phyloP scores from a whole-genome alignment of 2,797 vertebrate species.

The Acanthiza pusilla region DNA sequence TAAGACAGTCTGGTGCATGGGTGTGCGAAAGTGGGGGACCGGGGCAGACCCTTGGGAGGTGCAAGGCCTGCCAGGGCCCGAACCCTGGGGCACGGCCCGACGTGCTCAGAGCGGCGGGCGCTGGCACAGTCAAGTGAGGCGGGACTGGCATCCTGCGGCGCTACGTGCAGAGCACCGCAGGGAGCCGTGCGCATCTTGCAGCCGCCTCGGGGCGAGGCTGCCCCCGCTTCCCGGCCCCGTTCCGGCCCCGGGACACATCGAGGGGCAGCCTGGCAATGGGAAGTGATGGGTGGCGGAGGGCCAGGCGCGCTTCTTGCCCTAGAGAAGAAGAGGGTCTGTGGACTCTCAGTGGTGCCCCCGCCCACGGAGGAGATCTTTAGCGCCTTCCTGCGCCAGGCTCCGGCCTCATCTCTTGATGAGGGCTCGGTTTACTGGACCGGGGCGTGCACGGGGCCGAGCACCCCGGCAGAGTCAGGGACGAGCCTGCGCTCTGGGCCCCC shows the following conservation, averaged over 20 bases:
- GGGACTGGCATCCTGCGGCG: no score
- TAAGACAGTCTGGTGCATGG: neutral
- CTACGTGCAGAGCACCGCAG: neutral
- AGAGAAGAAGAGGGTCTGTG: neutral
- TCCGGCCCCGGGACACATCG: neutral
- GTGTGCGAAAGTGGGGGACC: neutral
- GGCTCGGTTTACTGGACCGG: neutral
- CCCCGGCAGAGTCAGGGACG: neutral
- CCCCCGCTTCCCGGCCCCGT: neutral
- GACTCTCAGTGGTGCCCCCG: neutral
- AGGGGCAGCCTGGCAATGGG: neutral
- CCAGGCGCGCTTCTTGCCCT: neutral
- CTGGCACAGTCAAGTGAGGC: neutral
- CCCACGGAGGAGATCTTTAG: neutral
- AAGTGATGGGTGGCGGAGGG: neutral
- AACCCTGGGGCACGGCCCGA: neutral
- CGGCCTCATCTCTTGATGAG: no score
- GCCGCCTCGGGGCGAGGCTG: accelerated
- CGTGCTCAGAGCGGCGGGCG: accelerated
- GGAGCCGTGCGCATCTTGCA: neutral
- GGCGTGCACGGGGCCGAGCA: neutral
- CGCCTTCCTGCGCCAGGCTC: neutral
- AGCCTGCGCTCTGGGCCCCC: accelerated
- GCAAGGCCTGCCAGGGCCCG: neutral
- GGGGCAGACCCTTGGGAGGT: neutral